Percentiles rank a stretch among this genome's conserved stretches.
Evolutionary conservation across 2,888 invertebrate genomes (phyloP).

Genomic region (Bombyx huttoni): DNA sequence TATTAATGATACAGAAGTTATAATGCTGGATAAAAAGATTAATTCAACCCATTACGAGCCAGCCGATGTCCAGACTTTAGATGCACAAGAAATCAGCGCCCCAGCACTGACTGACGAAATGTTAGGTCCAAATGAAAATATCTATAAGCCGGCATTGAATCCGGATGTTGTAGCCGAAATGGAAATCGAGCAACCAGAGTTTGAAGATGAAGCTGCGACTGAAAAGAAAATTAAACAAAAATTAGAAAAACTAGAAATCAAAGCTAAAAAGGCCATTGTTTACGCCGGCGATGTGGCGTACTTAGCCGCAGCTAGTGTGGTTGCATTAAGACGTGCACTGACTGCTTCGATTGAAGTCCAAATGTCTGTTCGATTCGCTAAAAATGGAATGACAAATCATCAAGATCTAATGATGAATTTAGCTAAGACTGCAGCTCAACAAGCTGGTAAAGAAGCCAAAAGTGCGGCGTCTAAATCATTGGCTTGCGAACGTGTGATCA

Average conservation of each 20-base stretch:
- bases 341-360: constrained; percentile 63
- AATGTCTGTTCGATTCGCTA: constrained; percentile 59
- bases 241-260: constrained; percentile 48
- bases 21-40: constrained; percentile 40
- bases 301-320: constrained; percentile 59
- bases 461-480: constrained; percentile 56
- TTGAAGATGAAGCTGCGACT: constrained; percentile 37
- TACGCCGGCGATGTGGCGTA: constrained; percentile 66
- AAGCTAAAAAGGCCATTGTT: constrained; percentile 61
- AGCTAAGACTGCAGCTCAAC: constrained; percentile 62
- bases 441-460: constrained; percentile 63
- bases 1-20: constrained; percentile 33
- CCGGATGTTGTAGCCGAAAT: constrained; percentile 52
- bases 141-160: constrained; percentile 34
- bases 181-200: constrained; percentile 50
- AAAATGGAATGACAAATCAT: constrained; percentile 59
- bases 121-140: constrained; percentile 39
- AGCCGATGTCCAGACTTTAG: constrained; percentile 28
- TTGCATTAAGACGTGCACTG: constrained; percentile 56
- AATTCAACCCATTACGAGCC: constrained; percentile 35
- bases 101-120: constrained; percentile 48
- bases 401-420: constrained; percentile 66
- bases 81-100: constrained; percentile 34
- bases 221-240: constrained; percentile 50
- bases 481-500: constrained; percentile 54